Evolutionary conservation across 2,888 invertebrate species (phyloP), one percentile per base, ranked within the genome.

Genomic region (Drosophila diplacantha): DNA sequence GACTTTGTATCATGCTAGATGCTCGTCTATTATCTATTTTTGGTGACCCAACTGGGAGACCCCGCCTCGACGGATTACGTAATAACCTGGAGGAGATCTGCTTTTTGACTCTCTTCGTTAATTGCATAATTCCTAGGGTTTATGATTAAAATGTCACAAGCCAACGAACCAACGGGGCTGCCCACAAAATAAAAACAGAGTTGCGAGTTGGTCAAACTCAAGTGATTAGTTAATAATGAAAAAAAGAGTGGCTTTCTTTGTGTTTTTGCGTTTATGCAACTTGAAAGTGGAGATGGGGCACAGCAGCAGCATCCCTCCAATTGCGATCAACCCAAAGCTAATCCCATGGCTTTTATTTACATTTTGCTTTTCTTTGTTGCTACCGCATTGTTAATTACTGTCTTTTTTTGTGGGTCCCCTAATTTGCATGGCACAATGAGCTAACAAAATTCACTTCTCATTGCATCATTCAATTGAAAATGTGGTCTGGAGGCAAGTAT

Each of bases 61-160:
- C 58, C 58, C 58, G 64, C 61, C 59, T 51, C 34, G 7, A 26
- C 6, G 22, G 22, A 12, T 61, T 61, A 61, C 35, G 43, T 61
- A 61, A 61, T 61, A 61, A 62, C 31, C 51, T 35, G 43, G 31
- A 55, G 43, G 31, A 55, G 51, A 49, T 61, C 46, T 52, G 52
- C 32, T n/a, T n/a, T 57, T 57, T 16, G 41, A 50, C 59, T 56
- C 56, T 56, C 63, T 61, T 50, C 60, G 60, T 62, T 72, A 74
- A 80, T 75, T 75, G 77, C 75, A 75, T 75, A 80, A 75, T 60
- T 73, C 72, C 39, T 20, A 51, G 43, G 60, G 60, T 61, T 64
- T 70, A 67, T 70, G 69, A 77, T 82, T 68, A 66, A 78, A 83
- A 79, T 79, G 78, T 79, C 78, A 79, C 78, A 79, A 79, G 83